phyloP scores from a whole-genome alignment of 2,888 invertebrate species.

The Muschampia plurimacula region DNA sequence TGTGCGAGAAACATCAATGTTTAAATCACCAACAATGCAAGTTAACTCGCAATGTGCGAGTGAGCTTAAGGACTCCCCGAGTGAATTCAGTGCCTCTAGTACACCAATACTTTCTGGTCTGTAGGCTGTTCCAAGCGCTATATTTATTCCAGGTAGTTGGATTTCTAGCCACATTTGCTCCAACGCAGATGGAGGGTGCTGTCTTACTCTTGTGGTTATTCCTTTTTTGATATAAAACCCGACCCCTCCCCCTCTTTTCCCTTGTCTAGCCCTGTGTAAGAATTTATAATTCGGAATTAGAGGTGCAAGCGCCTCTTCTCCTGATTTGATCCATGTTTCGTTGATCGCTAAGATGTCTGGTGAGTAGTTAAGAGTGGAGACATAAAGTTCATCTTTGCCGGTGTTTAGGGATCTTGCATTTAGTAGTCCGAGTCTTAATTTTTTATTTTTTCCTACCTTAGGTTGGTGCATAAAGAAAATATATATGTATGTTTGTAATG shows the following conservation, averaged over 20 bases:
- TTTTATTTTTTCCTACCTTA: not conserved
- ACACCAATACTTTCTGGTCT: slow-evolving; percentile 6
- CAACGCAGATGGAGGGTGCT: not conserved
- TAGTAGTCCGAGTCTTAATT: slow-evolving; percentile 32
- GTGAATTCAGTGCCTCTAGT: not conserved
- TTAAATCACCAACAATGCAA: not conserved
- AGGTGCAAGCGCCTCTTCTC: slow-evolving; percentile 33
- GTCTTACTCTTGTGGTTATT: not conserved
- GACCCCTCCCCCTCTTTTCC: slow-evolving; percentile 37
- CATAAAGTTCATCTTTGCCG: slow-evolving; percentile 34
- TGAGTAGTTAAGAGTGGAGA: slow-evolving; percentile 11
- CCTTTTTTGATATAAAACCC: slow-evolving; percentile 36
- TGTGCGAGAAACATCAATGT: not conserved
- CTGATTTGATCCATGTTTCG: slow-evolving; percentile 38
- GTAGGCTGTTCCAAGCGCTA: slow-evolving; percentile 13
- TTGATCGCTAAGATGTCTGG: slow-evolving; percentile 41
- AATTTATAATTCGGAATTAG: slow-evolving; percentile 29
- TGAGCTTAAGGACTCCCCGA: not conserved
- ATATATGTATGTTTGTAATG: not conserved
- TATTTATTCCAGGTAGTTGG: slow-evolving; percentile 18
- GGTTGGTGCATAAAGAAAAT: not conserved
- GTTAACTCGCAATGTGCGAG: not conserved
- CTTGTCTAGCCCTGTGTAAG: slow-evolving; percentile 24
- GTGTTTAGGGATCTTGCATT: slow-evolving; percentile 40
- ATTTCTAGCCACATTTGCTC: not conserved